phyloP scores from a whole-genome alignment of 1,140 invertebrate species.

The Zaprionus lachaisei region DNA sequence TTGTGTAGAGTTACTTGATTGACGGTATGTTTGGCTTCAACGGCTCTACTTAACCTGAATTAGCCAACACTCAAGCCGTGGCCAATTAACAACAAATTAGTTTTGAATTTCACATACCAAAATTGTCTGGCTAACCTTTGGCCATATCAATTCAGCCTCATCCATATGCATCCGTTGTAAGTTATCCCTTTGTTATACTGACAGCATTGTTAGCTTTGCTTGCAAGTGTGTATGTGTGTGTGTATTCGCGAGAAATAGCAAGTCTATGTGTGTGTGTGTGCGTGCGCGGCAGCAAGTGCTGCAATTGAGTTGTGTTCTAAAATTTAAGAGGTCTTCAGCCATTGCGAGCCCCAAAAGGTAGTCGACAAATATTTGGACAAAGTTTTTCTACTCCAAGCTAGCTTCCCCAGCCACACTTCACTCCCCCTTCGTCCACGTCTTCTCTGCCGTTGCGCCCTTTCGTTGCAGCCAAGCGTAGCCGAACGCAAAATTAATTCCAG shows the following conservation, averaged over 20 bases:
- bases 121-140: not conserved
- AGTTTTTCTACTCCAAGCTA: slow-evolving; percentile 16
- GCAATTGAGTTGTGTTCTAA: slow-evolving; percentile 34
- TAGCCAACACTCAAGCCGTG: too few species aligned
- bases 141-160: not conserved
- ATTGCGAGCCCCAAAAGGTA: slow-evolving; percentile 31
- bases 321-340: slow-evolving; percentile 24
- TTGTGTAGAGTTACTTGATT: too few species aligned
- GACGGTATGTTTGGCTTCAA: too few species aligned
- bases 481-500: slow-evolving; percentile 54
- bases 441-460: not conserved
- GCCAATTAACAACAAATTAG: not conserved
- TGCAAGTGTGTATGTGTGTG: not conserved
- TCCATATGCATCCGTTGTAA: slow-evolving; percentile 19
- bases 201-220: not conserved
- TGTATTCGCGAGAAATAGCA: not conserved
- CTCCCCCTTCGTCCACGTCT: not conserved
- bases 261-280: not conserved
- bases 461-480: slow-evolving; percentile 26
- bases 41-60: too few species aligned
- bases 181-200: slow-evolving; percentile 29
- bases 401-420: not conserved
- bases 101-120: not conserved
- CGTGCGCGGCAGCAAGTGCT: slow-evolving; percentile 12
- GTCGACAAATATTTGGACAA: slow-evolving; percentile 46